Conservation (phyloP, 2,888 invertebrate species). For the Spisula solida region DNA sequence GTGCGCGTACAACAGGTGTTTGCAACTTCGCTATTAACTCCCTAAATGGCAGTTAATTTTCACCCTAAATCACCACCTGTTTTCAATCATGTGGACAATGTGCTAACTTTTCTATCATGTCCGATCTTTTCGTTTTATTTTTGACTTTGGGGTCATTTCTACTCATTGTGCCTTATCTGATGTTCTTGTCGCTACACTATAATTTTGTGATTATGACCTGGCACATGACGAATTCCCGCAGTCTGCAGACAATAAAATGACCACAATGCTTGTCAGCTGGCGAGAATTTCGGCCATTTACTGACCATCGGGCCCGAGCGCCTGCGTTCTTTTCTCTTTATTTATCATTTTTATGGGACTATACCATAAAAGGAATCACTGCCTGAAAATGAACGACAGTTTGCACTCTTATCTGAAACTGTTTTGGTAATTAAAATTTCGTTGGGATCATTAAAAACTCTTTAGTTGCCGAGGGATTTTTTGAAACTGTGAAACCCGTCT, state of each 20-base stretch:
- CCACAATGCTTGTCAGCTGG: slow-evolving; percentile 47
- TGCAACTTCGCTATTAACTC: slow-evolving; percentile 39
- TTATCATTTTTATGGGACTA: slow-evolving; percentile 10
- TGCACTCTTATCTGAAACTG: slow-evolving; percentile 24
- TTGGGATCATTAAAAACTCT: slow-evolving; percentile 36
- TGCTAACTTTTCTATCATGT: slow-evolving; percentile 31
- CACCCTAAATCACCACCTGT: slow-evolving; percentile 55
- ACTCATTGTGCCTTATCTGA: slow-evolving; percentile 39
- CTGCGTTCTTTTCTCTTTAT: slow-evolving; percentile 11
- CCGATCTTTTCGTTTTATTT: slow-evolving; percentile 46
- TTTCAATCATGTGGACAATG: slow-evolving; percentile 48
- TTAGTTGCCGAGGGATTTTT: slow-evolving; percentile 25
- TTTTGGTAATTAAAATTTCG: slow-evolving; percentile 35
- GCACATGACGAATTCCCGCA: slow-evolving; percentile 37
- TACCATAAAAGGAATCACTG: slow-evolving; percentile 31
- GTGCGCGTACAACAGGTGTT: slow-evolving; percentile 18
- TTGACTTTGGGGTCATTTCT: slow-evolving; percentile 38
- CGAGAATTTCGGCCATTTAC: slow-evolving; percentile 27
- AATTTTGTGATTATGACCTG: slow-evolving; percentile 58
- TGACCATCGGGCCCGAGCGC: slow-evolving; percentile 31
- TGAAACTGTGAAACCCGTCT: slow-evolving; percentile 15
- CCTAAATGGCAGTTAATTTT: slow-evolving; percentile 44
- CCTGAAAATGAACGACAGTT: slow-evolving; percentile 37
- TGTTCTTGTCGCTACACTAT: slow-evolving; percentile 40
- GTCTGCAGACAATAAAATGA: slow-evolving; percentile 47